phyloP scores from a whole-genome alignment of 2,888 invertebrate genomes.

The Hemaris fuciformis region DNA sequence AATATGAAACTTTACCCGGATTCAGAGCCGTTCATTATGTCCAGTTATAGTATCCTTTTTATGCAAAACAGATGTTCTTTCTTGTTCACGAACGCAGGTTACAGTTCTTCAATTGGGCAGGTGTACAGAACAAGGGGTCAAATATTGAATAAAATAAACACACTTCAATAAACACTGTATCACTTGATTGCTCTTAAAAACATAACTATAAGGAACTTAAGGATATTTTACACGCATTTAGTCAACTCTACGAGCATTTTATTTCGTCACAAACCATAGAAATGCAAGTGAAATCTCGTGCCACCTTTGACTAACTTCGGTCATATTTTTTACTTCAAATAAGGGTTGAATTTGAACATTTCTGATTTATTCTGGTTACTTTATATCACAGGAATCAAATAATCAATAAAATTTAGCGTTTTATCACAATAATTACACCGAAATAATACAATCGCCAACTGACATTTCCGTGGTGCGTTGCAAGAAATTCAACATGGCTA shows the following conservation, averaged over 20 bases:
- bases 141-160: conserved; percentile 48
- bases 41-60: conserved; percentile 37
- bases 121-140: conserved; percentile 45
- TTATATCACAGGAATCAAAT: conserved; percentile 47
- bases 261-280: conserved; percentile 76
- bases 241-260: conserved; percentile 63
- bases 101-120: conserved; percentile 49
- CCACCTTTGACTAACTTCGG: conserved; percentile 69
- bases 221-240: conserved; percentile 57
- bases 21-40: conserved; percentile 88
- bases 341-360: conserved; percentile 41
- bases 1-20: conserved; percentile 84
- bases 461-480: conserved; percentile 81
- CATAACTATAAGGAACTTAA: conserved; percentile 61
- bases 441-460: conserved; percentile 77
- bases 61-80: conserved; percentile 43
- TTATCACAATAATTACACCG: conserved; percentile 62
- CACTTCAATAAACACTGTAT: conserved; percentile 51
- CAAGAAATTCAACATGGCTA: conserved; percentile 81
- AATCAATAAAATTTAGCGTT: conserved; percentile 41
- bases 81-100: conserved; percentile 47
- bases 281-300: conserved; percentile 78
- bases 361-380: conserved; percentile 38
- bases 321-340: conserved; percentile 67
- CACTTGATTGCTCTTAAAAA: conserved; percentile 63